phyloP scores from a whole-genome alignment of 1,140 invertebrate species.

The Maniola jurtina region DNA sequence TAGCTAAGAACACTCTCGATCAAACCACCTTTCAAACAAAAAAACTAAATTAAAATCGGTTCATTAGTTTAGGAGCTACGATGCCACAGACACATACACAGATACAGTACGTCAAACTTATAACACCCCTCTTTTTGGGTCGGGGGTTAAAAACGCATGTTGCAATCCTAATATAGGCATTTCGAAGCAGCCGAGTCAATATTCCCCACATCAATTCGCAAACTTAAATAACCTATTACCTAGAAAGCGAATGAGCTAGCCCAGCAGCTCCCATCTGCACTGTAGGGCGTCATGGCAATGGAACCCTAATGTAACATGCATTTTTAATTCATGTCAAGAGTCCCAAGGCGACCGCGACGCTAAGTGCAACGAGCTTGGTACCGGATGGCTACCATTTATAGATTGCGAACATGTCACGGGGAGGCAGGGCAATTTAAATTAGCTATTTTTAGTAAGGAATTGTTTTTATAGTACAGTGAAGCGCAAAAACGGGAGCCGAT shows the following conservation, averaged over 20 bases:
- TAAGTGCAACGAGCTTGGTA: slow-evolving; percentile 30
- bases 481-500: slow-evolving; percentile 26
- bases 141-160: background rate
- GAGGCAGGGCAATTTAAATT: slow-evolving; percentile 24
- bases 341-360: slow-evolving; percentile 45
- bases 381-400: slow-evolving; percentile 16
- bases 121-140: too few relatives aligned
- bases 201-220: slow-evolving; percentile 10
- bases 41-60: too few relatives aligned
- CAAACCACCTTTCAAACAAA: too few relatives aligned
- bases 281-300: slow-evolving; percentile 37
- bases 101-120: too few relatives aligned
- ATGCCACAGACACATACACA: too few relatives aligned
- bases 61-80: too few relatives aligned
- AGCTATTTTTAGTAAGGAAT: slow-evolving; percentile 22
- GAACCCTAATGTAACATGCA: slow-evolving; percentile 60
- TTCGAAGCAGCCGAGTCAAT: background rate
- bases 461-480: slow-evolving; percentile 20
- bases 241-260: slow-evolving; percentile 23
- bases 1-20: too few relatives aligned
- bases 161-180: background rate
- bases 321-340: slow-evolving; percentile 70
- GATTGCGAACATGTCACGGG: slow-evolving; percentile 9
- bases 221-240: slow-evolving; percentile 22
- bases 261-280: slow-evolving; percentile 24